Evolutionary conservation across 2,888 invertebrate genomes (phyloP), one percentile per base, ranked within the genome.

Genomic region (Seira ritae): DNA sequence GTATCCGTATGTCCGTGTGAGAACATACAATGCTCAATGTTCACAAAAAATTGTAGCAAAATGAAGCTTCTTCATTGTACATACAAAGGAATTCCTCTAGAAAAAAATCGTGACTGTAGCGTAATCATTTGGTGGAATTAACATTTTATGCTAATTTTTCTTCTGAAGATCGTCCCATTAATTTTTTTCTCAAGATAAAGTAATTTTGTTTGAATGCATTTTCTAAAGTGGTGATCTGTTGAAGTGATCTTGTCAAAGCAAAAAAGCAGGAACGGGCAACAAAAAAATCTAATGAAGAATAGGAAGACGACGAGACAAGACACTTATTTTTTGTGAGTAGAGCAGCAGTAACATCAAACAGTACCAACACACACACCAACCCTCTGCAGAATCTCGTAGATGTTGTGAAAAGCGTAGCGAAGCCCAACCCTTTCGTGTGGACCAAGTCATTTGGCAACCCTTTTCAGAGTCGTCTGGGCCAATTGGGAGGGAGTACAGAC

Each of bases 101-200:
- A 50, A 31, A 31, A 50, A 50, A 50, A 50, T 50, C 50, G 50
- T 50, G 50, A 50, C 50, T 50, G 50, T 50, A 50, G 50, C 50
- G 50, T 50, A 50, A 50, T 50, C 50, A 50, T 50, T 50, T 50
- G 50, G 50, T 50, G 50, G 50, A 50, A 50, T 50, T 50, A 50
- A 50, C 50, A 50, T 50, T 50, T 50, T 50, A 50, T 50, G 50
- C 50, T 50, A 50, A 50, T 50, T 50, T 50, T 50, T 15, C 50
- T 15, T n/a, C 17, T 50, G 50, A 50, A 50, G 50, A 50, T 50
- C 50, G 50, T 50, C 50, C 50, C 50, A 50, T 50, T 50, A 50
- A 50, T 50, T 50, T 50, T 50, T 50, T 50, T n/a, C 50, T 50
- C 50, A 50, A 50, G 50, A 50, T 50, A 50, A 50, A 50, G 50